phyloP scores from a whole-genome alignment of 2,113 vertebrate genomes.

The Platysteira castanea region DNA sequence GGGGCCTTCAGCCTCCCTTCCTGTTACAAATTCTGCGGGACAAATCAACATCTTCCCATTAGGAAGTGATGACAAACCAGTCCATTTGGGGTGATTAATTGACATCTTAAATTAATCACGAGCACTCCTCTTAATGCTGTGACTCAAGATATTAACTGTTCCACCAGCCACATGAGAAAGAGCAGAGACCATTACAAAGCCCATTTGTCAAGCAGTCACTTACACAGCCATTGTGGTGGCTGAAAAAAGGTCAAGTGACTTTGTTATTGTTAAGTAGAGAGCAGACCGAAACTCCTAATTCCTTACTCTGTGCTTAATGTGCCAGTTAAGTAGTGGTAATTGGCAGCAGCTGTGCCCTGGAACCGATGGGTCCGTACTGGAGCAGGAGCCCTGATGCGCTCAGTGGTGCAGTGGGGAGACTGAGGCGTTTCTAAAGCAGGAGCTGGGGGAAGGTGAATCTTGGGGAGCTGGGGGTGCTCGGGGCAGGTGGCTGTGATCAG shows the following conservation, averaged over 20 bases:
- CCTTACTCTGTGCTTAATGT: constrained; percentile 68
- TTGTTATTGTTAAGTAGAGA: constrained; percentile 66
- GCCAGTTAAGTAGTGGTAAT: constrained; percentile 74
- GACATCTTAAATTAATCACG: constrained; percentile 57
- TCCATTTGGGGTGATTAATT: constrained; percentile 64
- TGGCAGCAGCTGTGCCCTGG: constrained; percentile 72
- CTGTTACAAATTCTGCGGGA: constrained; percentile 20
- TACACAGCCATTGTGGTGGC: constrained; percentile 53
- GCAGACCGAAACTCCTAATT: constrained; percentile 63
- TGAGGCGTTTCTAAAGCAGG: background rate
- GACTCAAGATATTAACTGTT: constrained; percentile 63
- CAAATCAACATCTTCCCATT: constrained; percentile 57
- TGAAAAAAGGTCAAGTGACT: constrained; percentile 69
- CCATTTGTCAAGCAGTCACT: constrained; percentile 70
- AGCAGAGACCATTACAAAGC: constrained; percentile 65
- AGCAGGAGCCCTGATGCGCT: constrained; percentile 41
- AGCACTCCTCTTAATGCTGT: constrained; percentile 41
- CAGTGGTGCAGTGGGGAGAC: background rate
- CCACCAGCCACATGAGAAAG: constrained; percentile 65
- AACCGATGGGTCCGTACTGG: constrained; percentile 37
- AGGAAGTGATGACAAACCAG: constrained; percentile 66
- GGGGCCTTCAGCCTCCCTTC: background rate
- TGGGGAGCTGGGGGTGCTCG: constrained; percentile 38
- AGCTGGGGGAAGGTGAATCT: background rate
- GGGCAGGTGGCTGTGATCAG: background rate